Evolutionary conservation across 2,888 invertebrate species (phyloP), one percentile per base, ranked within the genome.

Genomic region (Synergus japonicus): DNA sequence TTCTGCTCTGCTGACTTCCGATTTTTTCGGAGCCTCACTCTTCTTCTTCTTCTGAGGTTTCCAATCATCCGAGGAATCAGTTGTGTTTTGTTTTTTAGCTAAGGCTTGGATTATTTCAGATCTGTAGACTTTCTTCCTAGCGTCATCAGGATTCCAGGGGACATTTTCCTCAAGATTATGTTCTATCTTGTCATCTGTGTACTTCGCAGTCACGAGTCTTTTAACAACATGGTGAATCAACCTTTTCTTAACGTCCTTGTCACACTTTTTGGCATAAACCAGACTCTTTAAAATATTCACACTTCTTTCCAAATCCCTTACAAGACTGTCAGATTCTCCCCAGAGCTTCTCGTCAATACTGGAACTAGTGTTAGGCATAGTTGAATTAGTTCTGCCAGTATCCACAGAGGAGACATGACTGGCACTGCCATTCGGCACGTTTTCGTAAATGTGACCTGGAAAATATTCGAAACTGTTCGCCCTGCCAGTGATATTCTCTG

Each of bases 381-480:
- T 92, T 0, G 92, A 92, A 73, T 89, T 89, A 3, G 92, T 90
- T 41, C 88, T 84, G 2, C 87, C 87, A 0, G 92, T 91, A n/a
- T 90, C 89, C 0, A 89, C 84, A 0, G 91, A 89, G 4, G 91
- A 91, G 0, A 89, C 88, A 10, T 85, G 90, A 78, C 90, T 90
- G 3, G 88, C 87, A 46, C 88, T 88, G 1, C 86, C 90, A 37
- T 88, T 89, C 0, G 89, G 86, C 0, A 90, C 93, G 86, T 94
- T 94, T 85, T 94, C 94, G 86, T 94, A 95, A 79, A 94, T 92
- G 86, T 94, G 92, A 15, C 93, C 93, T 12, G 92, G 92, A 78
- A 93, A 91, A 88, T 95, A 95, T 89, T 95, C 95, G 91, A 95
- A 95, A 88, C 95, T 95, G 86, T 95, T 95, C 49, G 95, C 95